phyloP scores from a whole-genome alignment of 2,113 vertebrate species.

The Nerophis lumbriciformis region DNA sequence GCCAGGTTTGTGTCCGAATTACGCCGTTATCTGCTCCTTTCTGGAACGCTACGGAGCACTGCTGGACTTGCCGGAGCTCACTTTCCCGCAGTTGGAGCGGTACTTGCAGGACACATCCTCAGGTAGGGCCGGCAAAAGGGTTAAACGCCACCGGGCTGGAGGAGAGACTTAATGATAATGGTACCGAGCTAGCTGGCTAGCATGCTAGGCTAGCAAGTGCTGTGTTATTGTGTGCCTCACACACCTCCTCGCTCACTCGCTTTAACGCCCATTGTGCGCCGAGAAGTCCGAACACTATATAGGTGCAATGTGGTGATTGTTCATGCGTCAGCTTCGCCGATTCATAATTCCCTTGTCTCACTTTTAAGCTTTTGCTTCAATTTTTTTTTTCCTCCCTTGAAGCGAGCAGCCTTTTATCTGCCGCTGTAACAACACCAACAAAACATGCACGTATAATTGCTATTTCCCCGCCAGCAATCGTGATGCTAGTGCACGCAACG shows the following conservation, averaged over 20 bases:
- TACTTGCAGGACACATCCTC: slow-evolving; percentile 83
- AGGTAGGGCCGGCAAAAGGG: slow-evolving; percentile 64
- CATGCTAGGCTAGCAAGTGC: slow-evolving; percentile 48
- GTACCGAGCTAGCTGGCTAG: slow-evolving; percentile 51
- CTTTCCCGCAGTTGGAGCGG: slow-evolving; percentile 88
- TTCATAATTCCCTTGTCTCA: slow-evolving; percentile 32
- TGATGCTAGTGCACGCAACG: neutral
- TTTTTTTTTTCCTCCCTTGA: slow-evolving; percentile 52
- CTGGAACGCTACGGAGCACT: slow-evolving; percentile 86
- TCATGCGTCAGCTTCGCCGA: neutral
- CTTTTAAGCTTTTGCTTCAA: slow-evolving; percentile 49
- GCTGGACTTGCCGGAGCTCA: slow-evolving; percentile 87
- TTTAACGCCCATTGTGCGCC: neutral
- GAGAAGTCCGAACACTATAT: neutral
- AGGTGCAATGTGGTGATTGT: accelerated
- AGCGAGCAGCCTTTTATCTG: slow-evolving; percentile 60
- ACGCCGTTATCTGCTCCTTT: slow-evolving; percentile 93
- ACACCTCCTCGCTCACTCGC: slow-evolving; percentile 27
- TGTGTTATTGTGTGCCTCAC: slow-evolving; percentile 75
- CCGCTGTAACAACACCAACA: slow-evolving; percentile 28
- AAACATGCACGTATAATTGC: slow-evolving; percentile 21
- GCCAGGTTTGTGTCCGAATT: slow-evolving; percentile 85
- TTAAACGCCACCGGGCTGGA: slow-evolving; percentile 31
- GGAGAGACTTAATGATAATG: slow-evolving; percentile 56
- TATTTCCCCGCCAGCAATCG: neutral